Conservation (phyloP, 2,113 vertebrate species). For the Notarius quadriscutis region DNA sequence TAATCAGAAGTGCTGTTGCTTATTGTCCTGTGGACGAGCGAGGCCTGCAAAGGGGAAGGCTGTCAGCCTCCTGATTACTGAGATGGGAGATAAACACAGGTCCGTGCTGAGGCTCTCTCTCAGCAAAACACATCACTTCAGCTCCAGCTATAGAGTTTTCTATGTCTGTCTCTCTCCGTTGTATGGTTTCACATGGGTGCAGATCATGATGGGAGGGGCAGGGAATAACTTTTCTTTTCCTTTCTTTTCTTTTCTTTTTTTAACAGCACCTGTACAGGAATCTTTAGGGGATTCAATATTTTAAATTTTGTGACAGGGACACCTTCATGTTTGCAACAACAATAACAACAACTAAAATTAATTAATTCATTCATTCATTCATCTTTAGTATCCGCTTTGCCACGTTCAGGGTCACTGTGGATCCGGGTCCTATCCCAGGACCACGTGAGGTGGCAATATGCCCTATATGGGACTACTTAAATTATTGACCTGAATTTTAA, state of each 20-base stretch:
- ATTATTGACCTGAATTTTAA: constrained; percentile 58
- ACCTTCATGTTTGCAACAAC: constrained; percentile 49
- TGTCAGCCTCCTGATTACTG: constrained; percentile 80
- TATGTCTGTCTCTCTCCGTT: constrained; percentile 64
- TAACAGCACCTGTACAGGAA: constrained; percentile 34
- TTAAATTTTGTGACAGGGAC: constrained; percentile 54
- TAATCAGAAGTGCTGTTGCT: constrained; percentile 80
- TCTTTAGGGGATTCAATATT: constrained; percentile 47
- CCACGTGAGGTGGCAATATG: background rate
- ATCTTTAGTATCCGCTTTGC: background rate
- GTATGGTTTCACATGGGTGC: constrained; percentile 46
- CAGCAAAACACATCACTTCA: constrained; percentile 67
- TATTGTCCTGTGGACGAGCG: constrained; percentile 77
- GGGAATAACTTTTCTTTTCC: constrained; percentile 51
- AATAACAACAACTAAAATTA: constrained; percentile 53
- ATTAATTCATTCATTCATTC: constrained; percentile 35
- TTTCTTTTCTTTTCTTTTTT: background rate
- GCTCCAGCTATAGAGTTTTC: constrained; percentile 74
- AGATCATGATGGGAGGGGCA: constrained; percentile 3
- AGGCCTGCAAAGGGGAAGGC: constrained; percentile 69
- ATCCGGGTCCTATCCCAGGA: background rate
- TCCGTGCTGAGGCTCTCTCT: constrained; percentile 68
- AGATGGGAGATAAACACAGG: constrained; percentile 78
- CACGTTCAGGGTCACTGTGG: background rate
- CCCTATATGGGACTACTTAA: background rate